phyloP scores from a whole-genome alignment of 35 echinoderm and acorn worm genomes.

The Lytechinus variegatus region DNA sequence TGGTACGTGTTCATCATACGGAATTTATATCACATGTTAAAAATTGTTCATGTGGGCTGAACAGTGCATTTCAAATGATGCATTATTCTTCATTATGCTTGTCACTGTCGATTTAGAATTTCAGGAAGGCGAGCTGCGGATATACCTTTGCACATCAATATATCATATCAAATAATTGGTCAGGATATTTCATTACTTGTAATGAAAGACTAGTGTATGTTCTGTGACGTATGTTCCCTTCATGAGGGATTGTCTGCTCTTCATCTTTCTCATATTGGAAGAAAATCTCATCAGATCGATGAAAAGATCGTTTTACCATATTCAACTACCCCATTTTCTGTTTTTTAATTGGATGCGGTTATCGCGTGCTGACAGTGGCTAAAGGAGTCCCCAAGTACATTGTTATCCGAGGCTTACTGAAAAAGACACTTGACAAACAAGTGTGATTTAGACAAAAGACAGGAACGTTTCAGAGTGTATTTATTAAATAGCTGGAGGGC shows the following conservation, averaged over 20 bases:
- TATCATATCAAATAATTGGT: constrained; percentile 15
- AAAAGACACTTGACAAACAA: neutral
- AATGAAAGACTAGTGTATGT: neutral
- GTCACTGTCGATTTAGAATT: neutral
- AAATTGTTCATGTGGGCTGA: neutral
- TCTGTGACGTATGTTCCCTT: neutral
- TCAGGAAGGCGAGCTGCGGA: neutral
- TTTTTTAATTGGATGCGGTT: neutral
- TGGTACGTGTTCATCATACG: neutral
- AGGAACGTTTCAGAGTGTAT: neutral
- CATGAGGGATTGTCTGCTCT: neutral
- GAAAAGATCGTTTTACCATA: neutral
- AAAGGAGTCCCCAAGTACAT: neutral
- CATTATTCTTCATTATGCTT: neutral
- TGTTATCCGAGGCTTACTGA: neutral
- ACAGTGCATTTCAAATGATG: neutral
- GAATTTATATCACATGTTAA: neutral
- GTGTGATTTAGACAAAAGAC: neutral
- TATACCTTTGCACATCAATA: neutral
- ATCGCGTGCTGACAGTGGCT: neutral
- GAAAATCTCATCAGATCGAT: neutral
- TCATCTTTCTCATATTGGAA: neutral
- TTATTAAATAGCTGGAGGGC: neutral
- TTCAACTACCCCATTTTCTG: neutral
- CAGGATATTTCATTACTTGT: neutral